Evolutionary conservation across 2,888 invertebrate species (phyloP), one percentile per base, ranked within the genome.

Genomic region (Lithophane semibrunnea): DNA sequence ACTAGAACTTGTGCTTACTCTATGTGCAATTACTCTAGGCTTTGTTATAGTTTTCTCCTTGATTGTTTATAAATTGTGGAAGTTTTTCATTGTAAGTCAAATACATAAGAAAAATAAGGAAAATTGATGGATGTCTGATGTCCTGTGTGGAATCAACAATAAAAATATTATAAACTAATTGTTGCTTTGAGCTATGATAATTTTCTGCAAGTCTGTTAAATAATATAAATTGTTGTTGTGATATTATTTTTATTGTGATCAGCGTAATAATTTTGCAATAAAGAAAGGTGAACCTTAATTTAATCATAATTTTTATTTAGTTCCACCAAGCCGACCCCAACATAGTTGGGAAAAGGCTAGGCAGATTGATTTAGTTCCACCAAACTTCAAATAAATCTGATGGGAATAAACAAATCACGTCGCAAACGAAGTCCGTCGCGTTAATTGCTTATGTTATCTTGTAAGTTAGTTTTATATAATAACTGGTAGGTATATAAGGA

Each of bases 1-100:
- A 70, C 49, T 82, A 37, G 60, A 83, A 24, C 44, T 84, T 16
- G 52, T 83, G 3, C n/a, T 83, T 2, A 49, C 29, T 29, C 10
- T 80, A 21, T 12, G n/a, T 29, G 21, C n/a, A 0, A 18, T 68
- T 9, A 2, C 5, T 16, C 0, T 64, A 4, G 52, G 29, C 5
- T 29, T 67, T 16, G 3, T 47, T 29, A 1, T 60, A 60, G 5
- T 61, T 5, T 9, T 56, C 0, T 54, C 21, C 18, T 24, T 60
- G 0, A 9, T 69, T n/a, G 3, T 56, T 3, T 60, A 68, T 52
- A 54, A 21, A 3, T 47, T 66, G 21, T 54, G 54, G 54, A 78
- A 61, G 2, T 7, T 10, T 54, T 67, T 47, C 5, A 29, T 8
- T 13, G 3, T 24, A 9, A 29, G 16, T n/a, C 42, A 49, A 44